These are phyloP conservation scores for Melanargia galathea DNA, from an alignment of 2,888 invertebrate genomes.

Conservation along the genomic window DNA sequence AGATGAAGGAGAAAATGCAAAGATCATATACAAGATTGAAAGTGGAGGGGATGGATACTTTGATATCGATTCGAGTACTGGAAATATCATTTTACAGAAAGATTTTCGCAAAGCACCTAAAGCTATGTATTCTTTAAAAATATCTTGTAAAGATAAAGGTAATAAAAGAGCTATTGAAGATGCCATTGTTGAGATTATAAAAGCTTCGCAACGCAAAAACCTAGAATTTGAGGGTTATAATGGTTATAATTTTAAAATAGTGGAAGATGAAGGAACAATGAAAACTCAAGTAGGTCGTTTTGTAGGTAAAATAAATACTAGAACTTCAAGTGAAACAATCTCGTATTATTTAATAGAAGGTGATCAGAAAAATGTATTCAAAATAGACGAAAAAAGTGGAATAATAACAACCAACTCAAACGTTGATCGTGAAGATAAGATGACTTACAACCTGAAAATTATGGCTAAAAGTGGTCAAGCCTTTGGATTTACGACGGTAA, in stretches of 20 bases:
- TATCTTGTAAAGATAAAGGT: constrained; percentile 92
- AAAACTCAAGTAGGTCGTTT: constrained; percentile 84
- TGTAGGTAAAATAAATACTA: constrained; percentile 89
- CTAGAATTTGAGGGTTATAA: constrained; percentile 89
- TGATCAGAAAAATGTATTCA: constrained; percentile 89
- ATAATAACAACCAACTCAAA: constrained; percentile 88
- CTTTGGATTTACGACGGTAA: constrained; percentile 90
- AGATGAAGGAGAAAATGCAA: constrained; percentile 94
- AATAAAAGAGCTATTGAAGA: constrained; percentile 87
- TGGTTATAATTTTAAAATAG: constrained; percentile 91
- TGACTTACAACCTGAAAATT: constrained; percentile 89
- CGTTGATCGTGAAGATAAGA: constrained; percentile 92
- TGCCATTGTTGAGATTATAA: constrained; percentile 91
- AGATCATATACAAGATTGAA: constrained; percentile 89
- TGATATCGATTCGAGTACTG: constrained; percentile 89
- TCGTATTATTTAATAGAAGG: constrained; percentile 91
- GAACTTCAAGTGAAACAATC: constrained; percentile 83
- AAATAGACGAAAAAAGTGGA: constrained; percentile 90
- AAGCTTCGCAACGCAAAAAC: constrained; percentile 86
- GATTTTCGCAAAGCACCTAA: constrained; percentile 85
- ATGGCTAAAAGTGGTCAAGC: constrained; percentile 89
- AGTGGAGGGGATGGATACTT: constrained; percentile 91
- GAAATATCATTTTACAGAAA: constrained; percentile 87
- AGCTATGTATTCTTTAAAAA: constrained; percentile 86
- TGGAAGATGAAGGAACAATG: constrained; percentile 89